Percentiles rank a stretch among this genome's conserved stretches.
These are phyloP conservation scores for Cataglyphis albicans DNA, from an alignment of 2,888 invertebrate genomes.

Conservation along the genomic window DNA sequence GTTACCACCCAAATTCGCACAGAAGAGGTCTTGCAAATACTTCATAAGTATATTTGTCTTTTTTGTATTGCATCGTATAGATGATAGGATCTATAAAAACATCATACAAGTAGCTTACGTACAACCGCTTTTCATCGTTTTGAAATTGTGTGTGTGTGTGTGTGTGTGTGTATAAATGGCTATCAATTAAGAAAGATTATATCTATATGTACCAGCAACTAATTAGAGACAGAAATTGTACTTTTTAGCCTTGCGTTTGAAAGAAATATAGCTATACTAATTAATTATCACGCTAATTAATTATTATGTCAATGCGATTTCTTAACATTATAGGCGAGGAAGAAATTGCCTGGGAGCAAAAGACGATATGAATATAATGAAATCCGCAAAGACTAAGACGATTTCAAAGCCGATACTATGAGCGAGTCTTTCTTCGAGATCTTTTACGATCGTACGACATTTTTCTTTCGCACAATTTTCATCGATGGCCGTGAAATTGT, in stretches of 20 bases:
- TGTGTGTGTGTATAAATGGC: constrained; percentile 54
- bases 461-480: constrained; percentile 70
- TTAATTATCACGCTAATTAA: constrained; percentile 33
- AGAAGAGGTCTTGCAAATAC: constrained; percentile 69
- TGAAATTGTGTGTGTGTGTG: constrained; percentile 14
- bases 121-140: constrained; percentile 40
- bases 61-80: constrained; percentile 61
- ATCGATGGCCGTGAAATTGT: constrained; percentile 72
- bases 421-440: constrained; percentile 2
- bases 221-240: constrained; percentile 69
- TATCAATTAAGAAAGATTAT: constrained; percentile 80
- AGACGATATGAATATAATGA: background rate
- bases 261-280: constrained; percentile 40
- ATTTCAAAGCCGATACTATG: constrained; percentile 42
- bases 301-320: constrained; percentile 52
- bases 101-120: constrained; percentile 30
- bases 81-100: constrained; percentile 51
- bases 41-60: constrained; percentile 1
- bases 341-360: background rate
- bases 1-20: constrained; percentile 67
- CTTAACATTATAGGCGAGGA: constrained; percentile 21
- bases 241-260: constrained; percentile 42
- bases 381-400: constrained; percentile 9
- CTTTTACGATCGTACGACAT: constrained; percentile 61
- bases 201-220: constrained; percentile 55